Percentiles rank a stretch among this genome's conserved stretches.
phyloP scores from a whole-genome alignment of 2,888 invertebrate genomes.

The Rotaria macrura region DNA sequence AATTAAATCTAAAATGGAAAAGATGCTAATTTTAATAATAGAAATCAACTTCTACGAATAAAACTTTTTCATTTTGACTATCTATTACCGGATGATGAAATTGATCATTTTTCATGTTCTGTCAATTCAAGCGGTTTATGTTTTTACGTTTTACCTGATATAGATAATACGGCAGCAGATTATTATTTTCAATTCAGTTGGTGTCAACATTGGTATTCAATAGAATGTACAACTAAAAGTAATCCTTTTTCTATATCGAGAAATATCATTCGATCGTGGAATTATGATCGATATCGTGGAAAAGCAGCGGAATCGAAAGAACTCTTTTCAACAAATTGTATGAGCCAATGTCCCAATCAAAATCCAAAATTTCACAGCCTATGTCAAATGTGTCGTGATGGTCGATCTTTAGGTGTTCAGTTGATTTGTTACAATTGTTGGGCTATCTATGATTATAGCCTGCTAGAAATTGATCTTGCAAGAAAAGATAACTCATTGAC shows the following conservation, averaged over 20 bases:
- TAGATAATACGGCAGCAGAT: background rate
- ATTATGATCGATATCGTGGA: background rate
- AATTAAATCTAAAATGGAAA: background rate
- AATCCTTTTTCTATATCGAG: background rate
- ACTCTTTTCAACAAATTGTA: background rate
- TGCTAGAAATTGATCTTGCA: background rate
- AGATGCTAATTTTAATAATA: background rate
- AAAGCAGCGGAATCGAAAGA: background rate
- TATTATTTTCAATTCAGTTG: background rate
- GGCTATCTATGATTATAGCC: background rate
- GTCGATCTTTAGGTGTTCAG: background rate
- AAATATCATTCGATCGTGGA: background rate
- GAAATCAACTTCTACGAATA: background rate
- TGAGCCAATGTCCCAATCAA: background rate
- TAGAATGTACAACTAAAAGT: background rate
- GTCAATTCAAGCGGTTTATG: background rate
- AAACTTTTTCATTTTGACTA: background rate
- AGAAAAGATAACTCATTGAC: background rate
- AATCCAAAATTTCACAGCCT: background rate
- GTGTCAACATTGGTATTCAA: background rate
- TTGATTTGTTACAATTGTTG: background rate
- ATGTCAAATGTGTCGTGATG: background rate
- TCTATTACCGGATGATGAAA: background rate
- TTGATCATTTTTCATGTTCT: background rate
- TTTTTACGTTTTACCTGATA: background rate